Conservation (phyloP, 2,113 vertebrate species). For the Ginglymostoma cirratum region DNA sequence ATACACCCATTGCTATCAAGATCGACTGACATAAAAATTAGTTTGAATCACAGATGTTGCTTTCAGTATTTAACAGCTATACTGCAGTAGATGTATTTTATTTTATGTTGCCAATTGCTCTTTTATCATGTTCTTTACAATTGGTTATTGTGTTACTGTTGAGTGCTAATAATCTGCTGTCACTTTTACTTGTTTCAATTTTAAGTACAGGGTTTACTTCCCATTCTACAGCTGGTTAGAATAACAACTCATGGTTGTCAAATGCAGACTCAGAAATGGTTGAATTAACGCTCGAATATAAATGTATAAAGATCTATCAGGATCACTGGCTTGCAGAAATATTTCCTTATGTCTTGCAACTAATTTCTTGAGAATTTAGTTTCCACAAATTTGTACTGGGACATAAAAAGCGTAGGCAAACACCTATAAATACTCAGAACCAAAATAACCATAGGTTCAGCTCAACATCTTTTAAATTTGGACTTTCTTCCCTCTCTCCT, state of each 20-base stretch:
- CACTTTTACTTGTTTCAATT: neutral
- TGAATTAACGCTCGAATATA: neutral
- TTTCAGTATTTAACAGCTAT: neutral
- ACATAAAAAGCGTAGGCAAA: neutral
- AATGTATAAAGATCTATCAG: neutral
- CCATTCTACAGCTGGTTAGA: neutral
- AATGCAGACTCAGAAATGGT: neutral
- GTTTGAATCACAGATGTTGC: neutral
- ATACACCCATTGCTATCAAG: neutral
- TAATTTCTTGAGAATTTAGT: neutral
- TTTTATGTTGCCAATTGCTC: neutral
- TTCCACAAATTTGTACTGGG: neutral
- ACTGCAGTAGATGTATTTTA: neutral
- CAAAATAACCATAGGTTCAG: neutral
- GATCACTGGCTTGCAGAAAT: neutral
- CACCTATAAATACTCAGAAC: too few relatives aligned
- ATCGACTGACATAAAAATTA: neutral
- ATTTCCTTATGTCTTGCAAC: neutral
- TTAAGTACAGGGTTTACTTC: conserved; percentile 23
- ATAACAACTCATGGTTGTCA: neutral
- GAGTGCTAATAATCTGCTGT: conserved; percentile 26
- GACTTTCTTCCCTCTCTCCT: too few relatives aligned
- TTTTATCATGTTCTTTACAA: neutral
- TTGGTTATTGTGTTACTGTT: neutral
- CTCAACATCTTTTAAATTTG: neutral